Evolutionary conservation across 2,888 invertebrate species (phyloP).

Genomic region (Nomada fucata): DNA sequence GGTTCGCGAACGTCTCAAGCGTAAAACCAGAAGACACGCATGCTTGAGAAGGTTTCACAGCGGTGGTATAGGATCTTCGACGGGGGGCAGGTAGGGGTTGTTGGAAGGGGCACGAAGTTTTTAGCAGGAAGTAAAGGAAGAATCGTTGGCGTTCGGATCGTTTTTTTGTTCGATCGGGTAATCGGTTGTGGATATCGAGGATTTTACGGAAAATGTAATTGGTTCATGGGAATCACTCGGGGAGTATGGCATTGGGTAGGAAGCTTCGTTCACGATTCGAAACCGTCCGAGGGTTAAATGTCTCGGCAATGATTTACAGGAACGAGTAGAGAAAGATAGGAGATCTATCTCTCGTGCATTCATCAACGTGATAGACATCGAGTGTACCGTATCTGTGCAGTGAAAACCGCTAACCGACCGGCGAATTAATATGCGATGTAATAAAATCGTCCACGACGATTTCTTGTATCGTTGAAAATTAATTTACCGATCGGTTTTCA

Average conservation of each 20-base stretch:
- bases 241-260: constrained; percentile 28
- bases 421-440: not conserved
- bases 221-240: constrained; percentile 16
- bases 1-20: not conserved
- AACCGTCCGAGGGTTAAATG: constrained; percentile 76
- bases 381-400: constrained; percentile 33
- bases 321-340: constrained; percentile 72
- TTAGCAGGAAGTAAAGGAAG: not conserved
- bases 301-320: constrained; percentile 82
- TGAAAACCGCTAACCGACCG: constrained; percentile 5
- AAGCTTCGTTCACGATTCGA: constrained; percentile 47
- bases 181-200: not conserved
- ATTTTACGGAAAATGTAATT: constrained; percentile 7
- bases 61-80: not conserved
- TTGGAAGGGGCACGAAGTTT: not conserved
- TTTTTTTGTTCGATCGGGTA: not conserved
- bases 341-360: constrained; percentile 68
- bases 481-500: no score
- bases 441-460: no score
- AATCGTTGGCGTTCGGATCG: not conserved
- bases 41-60: not conserved
- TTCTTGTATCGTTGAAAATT: no score
- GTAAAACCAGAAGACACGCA: not conserved
- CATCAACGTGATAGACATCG: constrained; percentile 65
- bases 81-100: not conserved